phyloP scores from a whole-genome alignment of 1,140 invertebrate genomes.

The Drosophila watanabei region DNA sequence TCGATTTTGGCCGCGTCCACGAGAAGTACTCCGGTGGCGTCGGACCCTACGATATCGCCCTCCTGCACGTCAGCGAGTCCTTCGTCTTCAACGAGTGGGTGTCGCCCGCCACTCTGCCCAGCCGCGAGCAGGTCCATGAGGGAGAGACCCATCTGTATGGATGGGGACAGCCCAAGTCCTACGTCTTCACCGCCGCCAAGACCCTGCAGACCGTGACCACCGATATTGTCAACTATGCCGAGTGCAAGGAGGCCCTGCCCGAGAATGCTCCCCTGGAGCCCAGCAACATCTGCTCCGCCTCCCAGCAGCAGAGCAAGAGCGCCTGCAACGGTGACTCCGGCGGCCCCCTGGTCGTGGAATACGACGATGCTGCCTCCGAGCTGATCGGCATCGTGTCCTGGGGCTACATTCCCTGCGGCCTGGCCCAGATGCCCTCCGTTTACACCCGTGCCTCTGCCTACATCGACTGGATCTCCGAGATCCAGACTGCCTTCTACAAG shows the following conservation, averaged over 20 bases:
- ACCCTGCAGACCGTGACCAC: slow-evolving; percentile 85
- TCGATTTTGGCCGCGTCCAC: slow-evolving; percentile 86
- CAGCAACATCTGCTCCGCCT: slow-evolving; percentile 88
- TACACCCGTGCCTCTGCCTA: slow-evolving; percentile 89
- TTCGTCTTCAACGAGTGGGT: slow-evolving; percentile 87
- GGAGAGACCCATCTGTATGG: slow-evolving; percentile 86
- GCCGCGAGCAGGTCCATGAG: slow-evolving; percentile 74
- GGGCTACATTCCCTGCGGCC: slow-evolving; percentile 90
- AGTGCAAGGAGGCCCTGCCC: slow-evolving; percentile 57
- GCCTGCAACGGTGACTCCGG: slow-evolving; percentile 90
- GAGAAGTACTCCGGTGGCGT: slow-evolving; percentile 86
- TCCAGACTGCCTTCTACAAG: slow-evolving; percentile 67
- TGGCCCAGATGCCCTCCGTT: slow-evolving; percentile 88
- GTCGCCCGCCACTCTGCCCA: slow-evolving; percentile 86
- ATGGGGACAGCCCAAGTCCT: slow-evolving; percentile 86
- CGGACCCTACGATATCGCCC: slow-evolving; percentile 88
- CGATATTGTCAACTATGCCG: slow-evolving; percentile 74
- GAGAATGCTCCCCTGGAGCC: slow-evolving; percentile 72
- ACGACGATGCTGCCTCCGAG: slow-evolving; percentile 56
- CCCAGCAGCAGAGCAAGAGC: slow-evolving; percentile 87
- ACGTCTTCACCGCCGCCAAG: slow-evolving; percentile 55
- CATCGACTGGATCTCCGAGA: slow-evolving; percentile 78
- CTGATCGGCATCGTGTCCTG: slow-evolving; percentile 91
- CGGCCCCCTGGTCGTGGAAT: slow-evolving; percentile 87
- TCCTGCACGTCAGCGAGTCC: slow-evolving; percentile 87